Conservation (phyloP, 2,888 invertebrate species). For the Parnassius apollo region DNA sequence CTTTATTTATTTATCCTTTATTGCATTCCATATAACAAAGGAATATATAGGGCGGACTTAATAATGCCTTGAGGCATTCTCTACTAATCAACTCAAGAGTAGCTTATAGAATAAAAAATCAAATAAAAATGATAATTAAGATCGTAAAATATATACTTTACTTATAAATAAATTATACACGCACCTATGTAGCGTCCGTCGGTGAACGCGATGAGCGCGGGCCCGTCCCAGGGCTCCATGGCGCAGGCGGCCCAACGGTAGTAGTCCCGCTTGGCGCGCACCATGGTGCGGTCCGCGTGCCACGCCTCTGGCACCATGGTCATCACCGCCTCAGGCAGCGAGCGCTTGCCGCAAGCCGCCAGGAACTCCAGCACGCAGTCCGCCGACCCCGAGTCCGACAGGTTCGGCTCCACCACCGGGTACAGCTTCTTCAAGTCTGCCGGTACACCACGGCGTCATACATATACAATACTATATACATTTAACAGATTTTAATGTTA, state of each 20-base stretch:
- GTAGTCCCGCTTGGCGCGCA: slow-evolving; percentile 94
- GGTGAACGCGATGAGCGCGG: slow-evolving; percentile 97
- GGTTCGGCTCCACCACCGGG: slow-evolving; percentile 98
- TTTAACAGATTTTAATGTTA: no score
- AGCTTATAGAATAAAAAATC: no score
- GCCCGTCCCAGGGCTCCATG: slow-evolving; percentile 99
- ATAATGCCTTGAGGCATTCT: no score
- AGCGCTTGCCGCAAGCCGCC: slow-evolving; percentile 94
- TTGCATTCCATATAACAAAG: no score
- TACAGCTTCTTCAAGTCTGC: slow-evolving; percentile 91
- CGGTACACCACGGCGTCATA: no score
- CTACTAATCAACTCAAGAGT: no score
- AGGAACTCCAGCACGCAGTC: slow-evolving; percentile 99
- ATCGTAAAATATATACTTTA: no score
- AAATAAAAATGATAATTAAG: no score
- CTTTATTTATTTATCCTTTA: no score
- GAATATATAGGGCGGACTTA: no score
- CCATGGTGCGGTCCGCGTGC: slow-evolving; percentile 97
- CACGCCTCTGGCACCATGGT: slow-evolving; percentile 99
- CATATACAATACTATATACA: no score
- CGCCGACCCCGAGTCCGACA: slow-evolving; percentile 98
- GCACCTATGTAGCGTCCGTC: slow-evolving; percentile 97
- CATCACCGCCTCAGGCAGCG: slow-evolving; percentile 98
- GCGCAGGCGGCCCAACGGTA: slow-evolving; percentile 98
- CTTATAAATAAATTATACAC: slow-evolving; percentile 22